Evolutionary conservation across 1,140 invertebrate species (phyloP).

Genomic region (Cydia fagiglandana): DNA sequence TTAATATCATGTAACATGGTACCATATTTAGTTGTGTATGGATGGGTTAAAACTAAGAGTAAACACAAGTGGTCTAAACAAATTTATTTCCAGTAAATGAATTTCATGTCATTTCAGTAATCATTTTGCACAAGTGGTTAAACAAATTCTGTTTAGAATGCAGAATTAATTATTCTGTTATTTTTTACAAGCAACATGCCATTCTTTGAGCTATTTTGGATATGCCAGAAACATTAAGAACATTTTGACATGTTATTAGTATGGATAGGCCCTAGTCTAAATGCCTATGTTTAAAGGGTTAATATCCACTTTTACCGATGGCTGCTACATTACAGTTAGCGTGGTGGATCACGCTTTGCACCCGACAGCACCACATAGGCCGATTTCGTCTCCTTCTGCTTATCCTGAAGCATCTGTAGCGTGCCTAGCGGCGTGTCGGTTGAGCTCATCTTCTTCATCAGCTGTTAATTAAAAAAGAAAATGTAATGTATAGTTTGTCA

Average conservation of each 20-base stretch:
- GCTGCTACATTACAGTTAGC: neutral
- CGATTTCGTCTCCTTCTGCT: constrained; percentile 97
- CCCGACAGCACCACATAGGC: constrained; percentile 97
- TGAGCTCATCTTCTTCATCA: constrained; percentile 99
- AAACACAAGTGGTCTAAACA: neutral
- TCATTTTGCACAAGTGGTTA: neutral
- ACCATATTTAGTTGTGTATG: too few species aligned
- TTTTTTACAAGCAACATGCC: too few species aligned
- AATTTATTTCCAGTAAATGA: neutral
- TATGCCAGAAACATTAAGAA: neutral
- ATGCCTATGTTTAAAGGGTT: neutral
- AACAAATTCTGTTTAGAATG: too few species aligned
- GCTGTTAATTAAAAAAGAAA: constrained; percentile 74
- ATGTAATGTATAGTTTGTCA: too few species aligned
- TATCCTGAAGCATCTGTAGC: constrained; percentile 95
- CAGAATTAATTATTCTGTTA: too few species aligned
- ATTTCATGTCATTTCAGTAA: neutral
- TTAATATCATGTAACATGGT: too few species aligned
- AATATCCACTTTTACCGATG: neutral
- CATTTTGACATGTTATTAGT: neutral
- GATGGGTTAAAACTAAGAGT: neutral
- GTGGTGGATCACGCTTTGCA: constrained; percentile 80
- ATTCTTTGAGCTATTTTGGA: too few species aligned
- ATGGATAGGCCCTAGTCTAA: neutral
- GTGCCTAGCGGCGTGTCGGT: constrained; percentile 98